phyloP scores from a whole-genome alignment of 2,888 invertebrate species.

The Lamellibrachia satsuma region DNA sequence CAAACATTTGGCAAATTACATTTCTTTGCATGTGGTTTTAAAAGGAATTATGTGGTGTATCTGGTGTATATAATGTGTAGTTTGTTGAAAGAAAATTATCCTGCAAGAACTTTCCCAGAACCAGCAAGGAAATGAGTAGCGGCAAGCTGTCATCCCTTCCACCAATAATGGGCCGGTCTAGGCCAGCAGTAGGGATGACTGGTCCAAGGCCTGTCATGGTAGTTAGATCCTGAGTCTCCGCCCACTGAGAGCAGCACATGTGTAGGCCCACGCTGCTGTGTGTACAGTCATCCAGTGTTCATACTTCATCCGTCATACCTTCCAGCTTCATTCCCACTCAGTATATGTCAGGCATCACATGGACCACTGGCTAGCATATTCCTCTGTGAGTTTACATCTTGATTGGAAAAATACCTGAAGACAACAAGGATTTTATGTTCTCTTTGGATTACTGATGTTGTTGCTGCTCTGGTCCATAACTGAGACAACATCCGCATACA shows the following conservation, averaged over 20 bases:
- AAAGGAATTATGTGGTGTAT: background rate
- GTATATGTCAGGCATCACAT: background rate
- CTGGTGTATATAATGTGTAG: background rate
- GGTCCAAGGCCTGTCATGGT: background rate
- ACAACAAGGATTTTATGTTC: background rate
- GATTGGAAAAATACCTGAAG: background rate
- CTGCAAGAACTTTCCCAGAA: background rate
- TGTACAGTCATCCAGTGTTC: background rate
- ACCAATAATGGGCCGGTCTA: background rate
- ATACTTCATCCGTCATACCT: background rate
- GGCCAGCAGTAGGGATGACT: background rate
- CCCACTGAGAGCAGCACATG: background rate
- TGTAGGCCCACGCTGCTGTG: background rate
- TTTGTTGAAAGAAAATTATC: background rate
- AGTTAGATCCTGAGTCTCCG: background rate
- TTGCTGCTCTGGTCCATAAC: background rate
- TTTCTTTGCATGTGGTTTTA: background rate
- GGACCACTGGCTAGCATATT: background rate
- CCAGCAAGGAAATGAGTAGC: background rate
- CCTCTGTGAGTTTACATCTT: background rate
- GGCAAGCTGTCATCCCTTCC: background rate
- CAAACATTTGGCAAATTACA: constrained; percentile 13
- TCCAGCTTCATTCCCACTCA: background rate
- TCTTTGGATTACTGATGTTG: background rate
- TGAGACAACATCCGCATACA: background rate